Percentiles rank a stretch among this genome's conserved stretches.
phyloP scores from a whole-genome alignment of 30 jellyfish, hydroid and myxozoan genomes.

The Haliclystus octoradiatus region DNA sequence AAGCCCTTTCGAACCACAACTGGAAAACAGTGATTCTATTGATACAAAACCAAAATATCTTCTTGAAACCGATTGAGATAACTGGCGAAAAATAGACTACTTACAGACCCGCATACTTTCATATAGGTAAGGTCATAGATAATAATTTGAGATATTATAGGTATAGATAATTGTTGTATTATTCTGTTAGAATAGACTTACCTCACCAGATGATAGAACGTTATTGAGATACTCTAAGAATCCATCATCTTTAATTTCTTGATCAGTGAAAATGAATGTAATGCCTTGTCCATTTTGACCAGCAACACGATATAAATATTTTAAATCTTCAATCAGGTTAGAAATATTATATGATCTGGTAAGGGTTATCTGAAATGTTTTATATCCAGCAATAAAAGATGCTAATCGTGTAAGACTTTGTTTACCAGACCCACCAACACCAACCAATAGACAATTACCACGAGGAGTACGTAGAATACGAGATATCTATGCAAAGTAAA shows the following conservation, averaged over 20 bases:
- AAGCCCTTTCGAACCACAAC: too few relatives aligned
- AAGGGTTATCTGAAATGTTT: conserved; percentile 58
- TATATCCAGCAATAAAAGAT: conserved; percentile 69
- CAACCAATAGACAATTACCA: conserved; percentile 70
- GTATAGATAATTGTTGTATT: too few relatives aligned
- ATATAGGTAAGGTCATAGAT: too few relatives aligned
- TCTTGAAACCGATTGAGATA: too few relatives aligned
- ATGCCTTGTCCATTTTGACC: conserved; percentile 77
- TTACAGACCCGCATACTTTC: too few relatives aligned
- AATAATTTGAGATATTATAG: too few relatives aligned
- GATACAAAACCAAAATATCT: too few relatives aligned
- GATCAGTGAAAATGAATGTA: conserved; percentile 69
- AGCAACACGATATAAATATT: conserved; percentile 69
- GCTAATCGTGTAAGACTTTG: conserved; percentile 70
- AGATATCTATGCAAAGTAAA: too few relatives aligned
- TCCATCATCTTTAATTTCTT: conserved; percentile 74
- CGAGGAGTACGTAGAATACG: conserved; percentile 72
- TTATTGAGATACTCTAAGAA: conserved; percentile 52
- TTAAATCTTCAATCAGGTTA: conserved; percentile 61
- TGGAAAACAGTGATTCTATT: too few relatives aligned
- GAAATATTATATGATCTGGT: conserved; percentile 70
- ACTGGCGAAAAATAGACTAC: too few relatives aligned
- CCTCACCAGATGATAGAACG: conserved; percentile 71
- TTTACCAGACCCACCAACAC: conserved; percentile 84
- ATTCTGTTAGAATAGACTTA: too few relatives aligned